A percentile compares a stretch with the other conserved stretches of the same genome.
phyloP scores from a whole-genome alignment of 2,113 vertebrate genomes.

The Stigmatopora nigra region DNA sequence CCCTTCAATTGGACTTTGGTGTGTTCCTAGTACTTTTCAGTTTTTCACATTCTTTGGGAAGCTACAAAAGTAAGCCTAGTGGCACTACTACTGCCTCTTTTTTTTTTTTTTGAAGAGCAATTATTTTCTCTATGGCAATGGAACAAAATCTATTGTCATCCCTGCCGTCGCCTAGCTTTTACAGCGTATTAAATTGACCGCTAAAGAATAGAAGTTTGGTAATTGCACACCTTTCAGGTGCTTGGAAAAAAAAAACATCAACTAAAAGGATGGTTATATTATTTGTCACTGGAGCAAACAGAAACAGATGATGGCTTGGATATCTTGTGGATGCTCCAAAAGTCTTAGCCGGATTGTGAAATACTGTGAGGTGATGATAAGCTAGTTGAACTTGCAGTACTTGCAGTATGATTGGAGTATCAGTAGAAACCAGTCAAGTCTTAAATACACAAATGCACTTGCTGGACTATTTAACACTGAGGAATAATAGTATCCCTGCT shows the following conservation, averaged over 20 bases:
- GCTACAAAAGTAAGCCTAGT: conserved; percentile 52
- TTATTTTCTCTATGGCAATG: conserved; percentile 60
- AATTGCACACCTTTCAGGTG: conserved; percentile 30
- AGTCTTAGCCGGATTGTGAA: neutral
- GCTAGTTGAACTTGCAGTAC: neutral
- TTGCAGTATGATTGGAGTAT: neutral
- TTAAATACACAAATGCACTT: neutral
- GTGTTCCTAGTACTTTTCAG: neutral
- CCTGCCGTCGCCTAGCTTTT: conserved; percentile 21
- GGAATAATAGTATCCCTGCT: neutral
- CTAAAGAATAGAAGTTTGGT: conserved; percentile 26
- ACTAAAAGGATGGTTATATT: neutral
- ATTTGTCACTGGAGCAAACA: conserved; percentile 15
- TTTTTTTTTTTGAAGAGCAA: conserved; percentile 55
- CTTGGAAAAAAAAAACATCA: conserved; percentile 13
- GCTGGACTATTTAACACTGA: neutral
- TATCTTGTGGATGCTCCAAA: neutral
- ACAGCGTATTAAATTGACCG: conserved; percentile 16
- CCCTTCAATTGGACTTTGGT: neutral
- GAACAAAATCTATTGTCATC: conserved; percentile 33
- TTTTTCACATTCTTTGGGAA: conserved; percentile 53
- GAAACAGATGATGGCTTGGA: conserved; percentile 11
- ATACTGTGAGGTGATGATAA: neutral
- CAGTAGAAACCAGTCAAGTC: neutral
- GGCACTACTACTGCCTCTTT: conserved; percentile 50